A percentile compares a stretch with the other conserved stretches of the same genome.
These are phyloP conservation scores for Hydrolagus affinis DNA, from an alignment of 2,113 vertebrate species.

Conservation along the genomic window DNA sequence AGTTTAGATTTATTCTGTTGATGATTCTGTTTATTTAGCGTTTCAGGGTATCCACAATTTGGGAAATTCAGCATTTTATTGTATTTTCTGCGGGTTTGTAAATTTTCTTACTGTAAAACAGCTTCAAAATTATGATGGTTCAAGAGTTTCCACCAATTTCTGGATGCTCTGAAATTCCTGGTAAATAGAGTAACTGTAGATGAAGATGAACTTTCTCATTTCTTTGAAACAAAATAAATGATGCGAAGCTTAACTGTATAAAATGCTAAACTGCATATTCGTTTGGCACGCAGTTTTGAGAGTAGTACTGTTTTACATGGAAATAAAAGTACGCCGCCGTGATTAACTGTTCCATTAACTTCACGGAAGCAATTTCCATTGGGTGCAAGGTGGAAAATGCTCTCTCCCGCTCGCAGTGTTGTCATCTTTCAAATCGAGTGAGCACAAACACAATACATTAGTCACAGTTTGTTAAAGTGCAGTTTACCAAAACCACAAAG, in stretches of 20 bases:
- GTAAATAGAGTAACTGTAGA: too few relatives aligned
- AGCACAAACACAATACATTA: not conserved
- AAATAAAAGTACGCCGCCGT: not conserved
- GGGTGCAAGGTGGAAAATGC: not conserved
- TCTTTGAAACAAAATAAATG: not conserved
- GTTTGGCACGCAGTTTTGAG: not conserved
- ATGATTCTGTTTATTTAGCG: too few relatives aligned
- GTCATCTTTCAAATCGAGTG: not conserved
- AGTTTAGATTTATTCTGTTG: too few relatives aligned
- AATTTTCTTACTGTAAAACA: too few relatives aligned
- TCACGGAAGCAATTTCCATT: not conserved
- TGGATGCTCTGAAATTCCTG: too few relatives aligned
- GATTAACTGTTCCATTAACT: not conserved
- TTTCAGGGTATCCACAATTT: too few relatives aligned
- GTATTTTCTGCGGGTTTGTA: too few relatives aligned
- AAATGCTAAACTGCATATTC: not conserved
- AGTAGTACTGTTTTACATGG: not conserved
- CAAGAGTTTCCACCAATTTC: too few relatives aligned
- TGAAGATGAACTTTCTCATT: not conserved
- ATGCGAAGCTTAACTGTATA: not conserved
- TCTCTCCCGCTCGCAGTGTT: not conserved
- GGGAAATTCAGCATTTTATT: too few relatives aligned
- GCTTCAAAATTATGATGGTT: too few relatives aligned
- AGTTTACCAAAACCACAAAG: not conserved
- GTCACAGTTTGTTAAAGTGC: not conserved